Evolutionary conservation across 1,140 invertebrate species (phyloP).

Genomic region (Chionoecetes opilio): DNA sequence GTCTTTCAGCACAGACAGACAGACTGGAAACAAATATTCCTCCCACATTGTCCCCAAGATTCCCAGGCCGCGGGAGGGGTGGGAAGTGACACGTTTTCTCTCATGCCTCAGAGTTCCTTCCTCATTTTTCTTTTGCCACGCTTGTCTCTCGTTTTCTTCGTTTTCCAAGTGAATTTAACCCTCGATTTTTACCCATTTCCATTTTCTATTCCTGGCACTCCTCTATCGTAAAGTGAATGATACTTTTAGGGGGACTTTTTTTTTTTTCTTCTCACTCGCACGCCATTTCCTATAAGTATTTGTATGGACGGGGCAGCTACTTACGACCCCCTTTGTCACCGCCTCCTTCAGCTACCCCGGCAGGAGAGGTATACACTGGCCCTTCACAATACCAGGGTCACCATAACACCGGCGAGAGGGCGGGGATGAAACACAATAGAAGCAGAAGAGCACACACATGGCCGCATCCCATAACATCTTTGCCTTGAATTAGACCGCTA

Average conservation of each 20-base stretch:
- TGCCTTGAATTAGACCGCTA: neutral
- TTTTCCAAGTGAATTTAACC: too few species aligned
- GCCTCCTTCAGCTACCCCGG: neutral
- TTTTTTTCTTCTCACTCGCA: too few species aligned
- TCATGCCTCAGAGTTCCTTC: neutral
- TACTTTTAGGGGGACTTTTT: too few species aligned
- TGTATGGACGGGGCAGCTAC: neutral
- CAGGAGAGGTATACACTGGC: neutral
- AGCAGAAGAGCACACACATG: neutral
- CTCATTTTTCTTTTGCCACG: neutral
- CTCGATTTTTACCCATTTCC: neutral
- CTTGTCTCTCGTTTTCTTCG: neutral
- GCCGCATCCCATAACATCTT: conserved; percentile 4
- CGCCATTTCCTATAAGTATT: neutral
- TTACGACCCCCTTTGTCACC: neutral
- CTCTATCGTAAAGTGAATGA: neutral
- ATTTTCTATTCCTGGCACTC: neutral
- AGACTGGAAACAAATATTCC: conserved; percentile 8
- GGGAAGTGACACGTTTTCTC: conserved; percentile 25
- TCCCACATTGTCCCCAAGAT: conserved; percentile 16
- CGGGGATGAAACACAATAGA: neutral
- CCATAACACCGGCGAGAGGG: conserved; percentile 1
- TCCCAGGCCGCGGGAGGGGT: neutral
- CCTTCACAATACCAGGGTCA: neutral
- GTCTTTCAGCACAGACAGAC: conserved; percentile 1